These are phyloP conservation scores for Diarsia mendica DNA, from an alignment of 2,888 invertebrate species.

Conservation along the genomic window DNA sequence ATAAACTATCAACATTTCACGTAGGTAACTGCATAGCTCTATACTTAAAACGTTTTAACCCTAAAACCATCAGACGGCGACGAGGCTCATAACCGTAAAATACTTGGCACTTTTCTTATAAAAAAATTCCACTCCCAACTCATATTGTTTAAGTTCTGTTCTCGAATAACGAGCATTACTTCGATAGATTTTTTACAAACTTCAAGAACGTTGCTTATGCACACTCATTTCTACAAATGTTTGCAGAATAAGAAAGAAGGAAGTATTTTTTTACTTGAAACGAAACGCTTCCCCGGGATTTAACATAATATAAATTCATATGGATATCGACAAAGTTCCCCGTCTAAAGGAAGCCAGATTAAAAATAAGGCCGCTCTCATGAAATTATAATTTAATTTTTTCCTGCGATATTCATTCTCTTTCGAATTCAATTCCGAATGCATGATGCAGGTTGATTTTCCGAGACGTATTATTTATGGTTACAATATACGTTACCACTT, in stretches of 20 bases:
- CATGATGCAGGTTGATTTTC: constrained; percentile 71
- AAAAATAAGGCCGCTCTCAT: constrained; percentile 84
- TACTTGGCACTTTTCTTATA: constrained; percentile 23
- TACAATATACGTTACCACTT: constrained; percentile 58
- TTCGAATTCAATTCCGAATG: constrained; percentile 74
- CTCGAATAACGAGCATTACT: constrained; percentile 8
- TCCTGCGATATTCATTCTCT: constrained; percentile 71
- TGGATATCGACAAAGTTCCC: constrained; percentile 75
- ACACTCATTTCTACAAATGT: constrained; percentile 30
- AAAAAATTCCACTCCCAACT: constrained; percentile 21
- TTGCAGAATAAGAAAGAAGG: constrained; percentile 23
- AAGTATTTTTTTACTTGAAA: constrained; percentile 60
- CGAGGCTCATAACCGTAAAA: constrained; percentile 42
- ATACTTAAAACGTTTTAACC: constrained; percentile 18
- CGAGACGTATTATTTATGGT: constrained; percentile 54
- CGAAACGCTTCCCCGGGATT: constrained; percentile 38
- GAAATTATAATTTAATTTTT: constrained; percentile 89
- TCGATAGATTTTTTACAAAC: constrained; percentile 41
- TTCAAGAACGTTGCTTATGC: constrained; percentile 23
- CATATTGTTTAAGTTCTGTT: constrained; percentile 27
- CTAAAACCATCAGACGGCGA: constrained; percentile 13
- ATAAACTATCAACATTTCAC: constrained; percentile 27
- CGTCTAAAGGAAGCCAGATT: constrained; percentile 73
- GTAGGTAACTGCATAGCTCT: neutral
- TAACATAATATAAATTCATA: constrained; percentile 72